Conservation (phyloP, 2,888 invertebrate species). For the Drosophila anomelani region DNA sequence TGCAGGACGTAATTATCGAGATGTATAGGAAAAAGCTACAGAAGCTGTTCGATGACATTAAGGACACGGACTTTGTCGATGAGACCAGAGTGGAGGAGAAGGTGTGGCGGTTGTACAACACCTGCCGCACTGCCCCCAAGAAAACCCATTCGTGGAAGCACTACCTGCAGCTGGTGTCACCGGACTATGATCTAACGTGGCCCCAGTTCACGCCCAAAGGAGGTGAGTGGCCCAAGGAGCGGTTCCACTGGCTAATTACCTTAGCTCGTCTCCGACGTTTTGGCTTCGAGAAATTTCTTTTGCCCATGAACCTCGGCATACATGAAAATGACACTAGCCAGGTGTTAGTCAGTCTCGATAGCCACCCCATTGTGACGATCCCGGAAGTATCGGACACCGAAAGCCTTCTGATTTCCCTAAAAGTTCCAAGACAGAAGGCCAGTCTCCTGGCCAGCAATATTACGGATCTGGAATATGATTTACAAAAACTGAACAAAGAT, state of each 20-base stretch:
- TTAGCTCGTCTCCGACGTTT: slow-evolving; percentile 7
- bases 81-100: background rate
- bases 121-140: background rate
- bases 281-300: background rate
- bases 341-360: background rate
- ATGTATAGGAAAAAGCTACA: background rate
- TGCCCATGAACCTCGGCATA: background rate
- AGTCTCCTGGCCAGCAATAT: background rate
- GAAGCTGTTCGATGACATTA: background rate
- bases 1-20: background rate
- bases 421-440: background rate
- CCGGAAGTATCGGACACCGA: background rate
- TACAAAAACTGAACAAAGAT: background rate
- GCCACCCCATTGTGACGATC: background rate
- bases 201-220: background rate
- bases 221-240: slow-evolving; percentile 4
- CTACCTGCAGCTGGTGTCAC: background rate
- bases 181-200: background rate
- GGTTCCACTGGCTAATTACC: slow-evolving; percentile 6
- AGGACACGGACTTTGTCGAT: background rate
- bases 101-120: background rate
- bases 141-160: background rate
- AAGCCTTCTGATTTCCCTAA: background rate
- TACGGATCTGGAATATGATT: background rate
- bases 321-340: background rate